Percentiles rank a stretch among this genome's conserved stretches.
Conservation (phyloP, 2,797 vertebrate species). For the Anas bahamensis region DNA sequence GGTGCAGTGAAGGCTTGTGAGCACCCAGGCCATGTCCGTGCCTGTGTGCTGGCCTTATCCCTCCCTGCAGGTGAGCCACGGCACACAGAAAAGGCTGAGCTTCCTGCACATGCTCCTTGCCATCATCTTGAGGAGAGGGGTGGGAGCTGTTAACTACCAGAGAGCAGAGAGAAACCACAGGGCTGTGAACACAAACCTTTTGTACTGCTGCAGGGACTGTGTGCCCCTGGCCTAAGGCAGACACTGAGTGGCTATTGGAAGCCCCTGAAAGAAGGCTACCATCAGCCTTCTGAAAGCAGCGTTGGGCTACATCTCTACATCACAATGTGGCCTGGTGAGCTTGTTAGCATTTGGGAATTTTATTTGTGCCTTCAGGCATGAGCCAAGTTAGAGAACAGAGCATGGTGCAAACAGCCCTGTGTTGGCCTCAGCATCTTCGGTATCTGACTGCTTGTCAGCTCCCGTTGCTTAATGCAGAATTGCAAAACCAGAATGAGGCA, state of each 20-base stretch:
- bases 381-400: neutral
- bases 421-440: conserved; percentile 1
- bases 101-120: neutral
- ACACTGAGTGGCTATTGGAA: neutral
- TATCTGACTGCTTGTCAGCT: neutral
- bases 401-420: neutral
- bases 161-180: neutral
- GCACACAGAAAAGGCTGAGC: too few species aligned
- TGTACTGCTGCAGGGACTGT: neutral
- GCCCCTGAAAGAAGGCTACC: neutral
- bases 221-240: neutral
- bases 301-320: neutral
- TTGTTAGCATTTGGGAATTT: neutral
- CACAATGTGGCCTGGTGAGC: neutral
- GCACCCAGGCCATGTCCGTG: neutral
- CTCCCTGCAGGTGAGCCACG: accelerated
- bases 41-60: too few species aligned
- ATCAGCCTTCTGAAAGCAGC: neutral
- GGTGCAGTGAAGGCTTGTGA: neutral
- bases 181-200: neutral
- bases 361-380: neutral
- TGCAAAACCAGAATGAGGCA: neutral
- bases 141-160: neutral
- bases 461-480: neutral
- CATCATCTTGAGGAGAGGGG: neutral